Conservation (phyloP, 2,888 invertebrate genomes). For the Tillus elongatus region DNA sequence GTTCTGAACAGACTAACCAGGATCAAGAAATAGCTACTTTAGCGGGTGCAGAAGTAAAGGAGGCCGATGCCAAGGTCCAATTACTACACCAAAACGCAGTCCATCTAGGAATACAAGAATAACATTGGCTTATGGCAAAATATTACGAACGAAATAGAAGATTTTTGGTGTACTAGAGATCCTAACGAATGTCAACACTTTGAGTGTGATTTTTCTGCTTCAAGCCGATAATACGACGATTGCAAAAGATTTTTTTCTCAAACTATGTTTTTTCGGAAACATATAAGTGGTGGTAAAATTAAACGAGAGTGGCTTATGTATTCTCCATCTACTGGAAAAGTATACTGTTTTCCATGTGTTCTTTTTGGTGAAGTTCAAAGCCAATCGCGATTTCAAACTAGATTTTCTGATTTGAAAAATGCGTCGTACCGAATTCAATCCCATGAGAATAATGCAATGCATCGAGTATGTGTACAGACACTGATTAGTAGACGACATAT, state of each 20-base stretch:
- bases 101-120: conserved; percentile 3
- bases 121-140: conserved; percentile 4
- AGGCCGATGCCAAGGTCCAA: too few species aligned
- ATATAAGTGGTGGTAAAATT: conserved; percentile 1
- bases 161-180: conserved; percentile 4
- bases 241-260: conserved; percentile 3
- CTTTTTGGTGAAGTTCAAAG: not conserved
- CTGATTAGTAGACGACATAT: not conserved
- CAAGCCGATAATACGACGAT: not conserved
- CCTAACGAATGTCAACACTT: too few species aligned
- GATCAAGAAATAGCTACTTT: too few species aligned
- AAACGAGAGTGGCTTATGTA: conserved; percentile 3
- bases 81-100: too few species aligned
- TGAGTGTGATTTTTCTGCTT: conserved; percentile 1
- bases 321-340: not conserved
- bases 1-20: too few species aligned
- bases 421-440: not conserved
- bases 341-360: conserved; percentile 6
- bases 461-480: not conserved
- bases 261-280: not conserved
- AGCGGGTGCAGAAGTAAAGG: too few species aligned
- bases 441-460: not conserved
- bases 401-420: conserved; percentile 7
- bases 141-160: conserved; percentile 1
- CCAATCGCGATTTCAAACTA: not conserved